Evolutionary conservation across 2,888 invertebrate genomes (phyloP), one percentile per base, ranked within the genome.

Genomic region (Scaptomyza tumidula): DNA sequence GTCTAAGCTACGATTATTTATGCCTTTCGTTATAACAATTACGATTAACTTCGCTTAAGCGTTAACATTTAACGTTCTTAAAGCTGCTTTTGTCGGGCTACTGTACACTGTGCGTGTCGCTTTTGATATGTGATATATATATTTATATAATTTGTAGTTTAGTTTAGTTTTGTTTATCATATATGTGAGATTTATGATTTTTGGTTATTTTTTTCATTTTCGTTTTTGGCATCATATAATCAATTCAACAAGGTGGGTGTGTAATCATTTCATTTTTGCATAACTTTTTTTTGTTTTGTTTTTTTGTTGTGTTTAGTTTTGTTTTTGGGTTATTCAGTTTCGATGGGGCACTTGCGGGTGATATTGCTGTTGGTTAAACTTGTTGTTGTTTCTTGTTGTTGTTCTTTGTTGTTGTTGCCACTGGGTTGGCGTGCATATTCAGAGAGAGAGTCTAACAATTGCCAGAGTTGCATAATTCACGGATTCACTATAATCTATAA

Each of bases 401-500:
- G 39, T 41, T 58, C 19, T 55, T 66, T 76, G 58, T 59, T 64
- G 62, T 71, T 75, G 79, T 75, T 75, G 74, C 75, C 69, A 68
- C 65, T 66, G 73, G 69, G 67, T 79, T 73, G 86, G 88, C 83
- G 81, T 84, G 87, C 81, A 86, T 82, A 75, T 68, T 81, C 27
- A 27, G 19, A 19, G 35, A 35, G 87, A 75, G 87, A 75, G 76
- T 75, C 69, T 84, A 84, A 84, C 86, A 86, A 83, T 83, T 86
- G 83, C 86, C 83, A 82, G 86, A 84, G 83, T 88, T 84, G 83
- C 83, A 84, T 88, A 88, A 84, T 88, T 84, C 83, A 84, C 83
- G 88, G 88, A 86, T 75, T 84, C 88, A 66, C 86, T 84, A 84
- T 88, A 73, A 84, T 84, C 83, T 87, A 87, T 78, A 89, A 87